Percentiles rank a stretch among this genome's conserved stretches.
Evolutionary conservation across 2,113 vertebrate species (phyloP).

Genomic region (Theristicus caerulescens): DNA sequence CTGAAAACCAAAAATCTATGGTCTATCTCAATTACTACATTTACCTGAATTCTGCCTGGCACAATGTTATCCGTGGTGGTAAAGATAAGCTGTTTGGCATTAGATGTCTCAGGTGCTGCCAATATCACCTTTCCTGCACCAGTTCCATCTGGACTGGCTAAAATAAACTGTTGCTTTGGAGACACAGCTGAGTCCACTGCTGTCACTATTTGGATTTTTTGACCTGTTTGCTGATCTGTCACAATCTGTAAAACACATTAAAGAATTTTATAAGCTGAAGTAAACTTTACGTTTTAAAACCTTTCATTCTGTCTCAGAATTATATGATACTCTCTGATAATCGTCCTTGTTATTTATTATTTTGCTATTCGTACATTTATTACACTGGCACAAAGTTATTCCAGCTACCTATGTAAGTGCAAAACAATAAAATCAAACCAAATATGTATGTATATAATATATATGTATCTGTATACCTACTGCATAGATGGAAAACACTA

Average conservation of each 20-base stretch:
- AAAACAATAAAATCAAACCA: background rate
- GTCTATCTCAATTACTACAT: background rate
- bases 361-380: background rate
- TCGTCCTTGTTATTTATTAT: background rate
- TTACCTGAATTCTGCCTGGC: slow-evolving; percentile 95
- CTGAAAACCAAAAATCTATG: background rate
- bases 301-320: background rate
- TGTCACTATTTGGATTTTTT: slow-evolving; percentile 97
- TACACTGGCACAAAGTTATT: background rate
- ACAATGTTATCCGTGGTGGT: slow-evolving; percentile 91
- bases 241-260: slow-evolving; percentile 85
- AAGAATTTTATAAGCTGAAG: background rate
- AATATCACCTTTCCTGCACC: slow-evolving; percentile 93
- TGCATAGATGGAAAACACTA: background rate
- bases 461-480: background rate
- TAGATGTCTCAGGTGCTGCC: slow-evolving; percentile 87
- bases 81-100: slow-evolving; percentile 94
- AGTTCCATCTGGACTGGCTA: slow-evolving; percentile 90
- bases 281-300: background rate
- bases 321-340: background rate
- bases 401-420: background rate
- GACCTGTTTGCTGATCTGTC: slow-evolving; percentile 95
- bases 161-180: slow-evolving; percentile 94
- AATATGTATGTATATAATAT: background rate
- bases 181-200: slow-evolving; percentile 89